Base-by-base conservation (phyloP, 2,888 invertebrate genomes). In the Athalia cordata region DNA sequence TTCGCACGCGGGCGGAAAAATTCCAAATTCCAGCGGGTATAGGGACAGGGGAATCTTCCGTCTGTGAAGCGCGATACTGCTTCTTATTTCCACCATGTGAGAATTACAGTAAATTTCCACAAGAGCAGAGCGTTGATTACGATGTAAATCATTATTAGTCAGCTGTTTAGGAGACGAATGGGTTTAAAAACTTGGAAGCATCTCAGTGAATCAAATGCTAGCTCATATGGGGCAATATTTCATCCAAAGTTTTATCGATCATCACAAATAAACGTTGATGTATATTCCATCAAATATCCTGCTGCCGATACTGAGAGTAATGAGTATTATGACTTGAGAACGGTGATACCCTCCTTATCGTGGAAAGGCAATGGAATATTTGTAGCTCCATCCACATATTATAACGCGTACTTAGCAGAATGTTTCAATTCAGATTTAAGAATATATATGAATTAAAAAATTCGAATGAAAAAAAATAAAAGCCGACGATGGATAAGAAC, bases 311-410 rank as follows among this genome's bases (percentile, higher is more conserved):
- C n/a, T 45, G 45, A 72, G 13, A 59, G 72, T 72, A 57, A 72
- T 52, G n/a, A 72, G 47, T 72, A 13, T 72, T 59, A 72, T 59
- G 57, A 57, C 57, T 59, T 59, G 9, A 7, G n/a, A 57, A n/a
- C n/a, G 59, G 13, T 72, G 29, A 72, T 72, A 68, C 15, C 15
- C 47, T 47, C 3, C 72, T 72, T 72, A 72, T 72, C 72, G 72
- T 59, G 45, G 47, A 13, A n/a, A 72, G 59, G 29, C 72, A 59
- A 57, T 72, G 70, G 70, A 59, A 72, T 59, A 47, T 45, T 72
- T 72, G 57, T 59, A 72, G 15, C 70, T 47, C 70, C 9, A 29
- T 29, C 29, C 29, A 29, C 29, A 47, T 13, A 72, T 59, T 57
- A 59, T 52, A 59, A 57, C 52, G 13, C 59, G 29, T 57, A 45